Base-by-base conservation (phyloP, 1,140 invertebrate genomes). In the Lucilia sericata region DNA sequence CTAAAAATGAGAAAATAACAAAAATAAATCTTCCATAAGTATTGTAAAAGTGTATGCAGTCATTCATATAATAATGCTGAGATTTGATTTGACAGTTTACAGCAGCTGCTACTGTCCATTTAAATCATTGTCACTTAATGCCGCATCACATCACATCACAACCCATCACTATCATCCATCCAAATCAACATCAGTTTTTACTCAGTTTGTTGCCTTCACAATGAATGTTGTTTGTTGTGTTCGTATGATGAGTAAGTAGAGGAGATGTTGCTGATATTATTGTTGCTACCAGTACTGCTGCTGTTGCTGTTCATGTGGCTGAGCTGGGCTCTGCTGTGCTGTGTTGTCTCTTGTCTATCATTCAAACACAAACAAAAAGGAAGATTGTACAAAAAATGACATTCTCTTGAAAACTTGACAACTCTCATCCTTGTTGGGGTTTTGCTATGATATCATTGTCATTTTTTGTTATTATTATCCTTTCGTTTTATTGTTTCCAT, bases 91-190 rank as follows among this genome's bases (percentile, higher is more conserved):
- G 60, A 82, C 81, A 65, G 81, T 82, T 82, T 60, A 60, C 80
- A 83, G 82, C 74, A 85, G 82, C 82, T 85, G 84, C 82, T 85
- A 83, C 84, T 85, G 84, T 83, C 75, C 84, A 85, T 85, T 83
- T 78, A 78, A 74, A 78, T 78, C 75, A 83, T 85, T 83, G 84
- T 85, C 84, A 85, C 84, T 84, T 84, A 82, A 82, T 82, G 81
- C 82, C 36, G 75, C 80, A 80, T 80, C 76, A 80, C 76, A 80
- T 78, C 75, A 78, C 36, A 78, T 80, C 76, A 80, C 42, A 80
- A 80, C 76, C 76, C 76, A 51, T 80, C 76, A 80, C 76, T 80
- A 80, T 80, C 76, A 80, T n/a, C 42, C 76, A 80, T n/a, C 42
- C 76, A 80, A 80, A 80, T 80, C 76, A 80, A 51, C 76, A 80